Evolutionary conservation across 2,888 invertebrate species (phyloP).

Genomic region (Cepaea hortensis): DNA sequence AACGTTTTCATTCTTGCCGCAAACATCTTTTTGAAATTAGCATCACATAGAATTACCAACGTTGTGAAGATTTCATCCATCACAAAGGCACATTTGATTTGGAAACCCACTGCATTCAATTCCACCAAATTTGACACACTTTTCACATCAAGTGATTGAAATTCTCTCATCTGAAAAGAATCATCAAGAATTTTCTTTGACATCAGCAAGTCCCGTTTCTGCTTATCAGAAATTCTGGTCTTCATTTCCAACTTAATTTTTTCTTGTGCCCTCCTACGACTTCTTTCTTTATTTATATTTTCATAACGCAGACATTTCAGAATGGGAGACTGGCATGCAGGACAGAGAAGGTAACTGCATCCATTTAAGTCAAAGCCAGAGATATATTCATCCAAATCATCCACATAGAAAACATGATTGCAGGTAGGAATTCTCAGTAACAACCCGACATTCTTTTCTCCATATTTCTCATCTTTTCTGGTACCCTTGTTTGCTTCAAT

Average conservation of each 20-base stretch:
- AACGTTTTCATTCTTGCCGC: neutral
- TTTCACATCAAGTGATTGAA: neutral
- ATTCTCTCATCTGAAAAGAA: neutral
- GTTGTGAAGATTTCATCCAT: conserved; percentile 1
- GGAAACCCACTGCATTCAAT: conserved; percentile 13
- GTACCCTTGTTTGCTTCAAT: neutral
- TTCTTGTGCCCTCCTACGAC: neutral
- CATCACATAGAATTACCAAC: neutral
- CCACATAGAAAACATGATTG: conserved; percentile 43
- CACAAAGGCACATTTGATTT: conserved; percentile 32
- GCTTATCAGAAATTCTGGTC: neutral
- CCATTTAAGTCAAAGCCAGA: conserved; percentile 22
- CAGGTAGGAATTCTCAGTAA: conserved; percentile 43
- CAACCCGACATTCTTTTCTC: neutral
- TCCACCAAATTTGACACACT: neutral
- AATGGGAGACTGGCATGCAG: conserved; percentile 36
- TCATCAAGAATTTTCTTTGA: neutral
- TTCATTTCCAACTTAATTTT: conserved; percentile 1
- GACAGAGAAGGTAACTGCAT: conserved; percentile 36
- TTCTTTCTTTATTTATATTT: conserved; percentile 27
- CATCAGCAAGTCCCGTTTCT: conserved; percentile 58
- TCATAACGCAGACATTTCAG: conserved; percentile 38
- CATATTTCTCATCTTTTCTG: conserved; percentile 62
- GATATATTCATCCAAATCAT: conserved; percentile 43
- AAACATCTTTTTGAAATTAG: conserved; percentile 49